A percentile compares a stretch with the other conserved stretches of the same genome.
Evolutionary conservation across 2,888 invertebrate species (phyloP).

Genomic region (Kryphioiulus occultus): DNA sequence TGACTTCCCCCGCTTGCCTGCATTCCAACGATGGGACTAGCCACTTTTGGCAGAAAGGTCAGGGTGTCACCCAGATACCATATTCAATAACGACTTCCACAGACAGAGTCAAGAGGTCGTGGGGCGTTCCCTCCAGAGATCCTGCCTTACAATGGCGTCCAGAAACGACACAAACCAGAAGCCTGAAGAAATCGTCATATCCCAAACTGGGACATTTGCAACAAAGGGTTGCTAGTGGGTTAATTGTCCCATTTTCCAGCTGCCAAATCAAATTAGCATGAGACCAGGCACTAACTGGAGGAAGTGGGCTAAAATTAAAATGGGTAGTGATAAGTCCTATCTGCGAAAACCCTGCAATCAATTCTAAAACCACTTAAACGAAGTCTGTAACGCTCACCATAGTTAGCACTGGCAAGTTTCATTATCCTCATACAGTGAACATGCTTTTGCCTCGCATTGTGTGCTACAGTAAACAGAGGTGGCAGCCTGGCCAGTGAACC

Average conservation of each 20-base stretch:
- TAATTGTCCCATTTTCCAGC: not conserved
- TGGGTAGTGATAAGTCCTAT: too few species aligned
- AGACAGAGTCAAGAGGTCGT: too few species aligned
- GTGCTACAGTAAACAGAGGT: constrained; percentile 8
- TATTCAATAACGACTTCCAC: not conserved
- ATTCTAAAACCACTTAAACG: not conserved
- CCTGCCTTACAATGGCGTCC: not conserved
- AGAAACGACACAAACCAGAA: not conserved
- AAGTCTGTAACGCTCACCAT: not conserved
- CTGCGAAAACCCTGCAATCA: too few species aligned
- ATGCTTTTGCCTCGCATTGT: not conserved
- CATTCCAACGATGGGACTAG: not conserved
- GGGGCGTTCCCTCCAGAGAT: too few species aligned
- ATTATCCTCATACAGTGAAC: not conserved
- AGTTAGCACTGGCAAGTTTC: not conserved
- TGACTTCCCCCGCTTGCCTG: too few species aligned
- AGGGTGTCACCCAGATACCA: not conserved
- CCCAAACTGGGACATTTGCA: not conserved
- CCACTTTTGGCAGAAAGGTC: not conserved
- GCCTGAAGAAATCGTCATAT: not conserved
- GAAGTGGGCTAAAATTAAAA: too few species aligned
- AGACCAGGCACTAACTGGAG: too few species aligned
- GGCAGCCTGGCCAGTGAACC: constrained; percentile 22
- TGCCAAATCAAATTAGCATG: too few species aligned
- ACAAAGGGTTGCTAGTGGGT: not conserved